Evolutionary conservation across 2,797 vertebrate species (phyloP), one percentile per base, ranked within the genome.

Genomic region (Phataginus tetradactyla): DNA sequence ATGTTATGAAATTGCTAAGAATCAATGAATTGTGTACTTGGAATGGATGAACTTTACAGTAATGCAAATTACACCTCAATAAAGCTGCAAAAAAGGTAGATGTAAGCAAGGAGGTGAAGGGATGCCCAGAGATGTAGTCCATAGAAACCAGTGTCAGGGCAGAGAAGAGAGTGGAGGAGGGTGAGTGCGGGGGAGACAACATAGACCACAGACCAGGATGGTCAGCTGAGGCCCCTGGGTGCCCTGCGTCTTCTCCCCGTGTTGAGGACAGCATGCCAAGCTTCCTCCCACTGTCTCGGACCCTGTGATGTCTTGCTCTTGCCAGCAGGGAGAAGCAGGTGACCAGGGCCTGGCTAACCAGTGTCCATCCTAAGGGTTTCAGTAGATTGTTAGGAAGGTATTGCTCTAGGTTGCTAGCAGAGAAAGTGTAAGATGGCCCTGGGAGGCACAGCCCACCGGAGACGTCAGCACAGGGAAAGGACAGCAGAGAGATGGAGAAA

Each of bases 381-480:
- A 15, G 27, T 6, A 4, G 29, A 53, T 15, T 20, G 1, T 13
- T 7, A 53, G 29, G 34, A 34, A 42, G 55, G 29, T 14, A 5
- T 3, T 9, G 13, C 39, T n/a, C 9, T 14, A 25, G 7, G 0
- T 15, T 32, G 9, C 78, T 69, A 69, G 29, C 53, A 49, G 69
- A 7, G 32, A 4, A 51, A 7, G 25, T 4, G 0, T 2, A 10
- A 63, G 66, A 23, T 11, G 0, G 23, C 20, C 14, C 0, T 8
- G 1, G 1, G 6, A 7, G 29, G 74, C 21, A 51, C 17, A 29
- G 15, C 9, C 45, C 20, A 23, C 37, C 4, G 64, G 23, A 9
- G 25, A 69, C 10, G 80, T 12, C 23, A 4, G 20, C 53, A 1
- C 7, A 7, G 61, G 66, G 72, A 39, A 68, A n/a, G 49, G 0